Evolutionary conservation across 2,888 invertebrate species (phyloP).

Genomic region (Balanococcus diminutus): DNA sequence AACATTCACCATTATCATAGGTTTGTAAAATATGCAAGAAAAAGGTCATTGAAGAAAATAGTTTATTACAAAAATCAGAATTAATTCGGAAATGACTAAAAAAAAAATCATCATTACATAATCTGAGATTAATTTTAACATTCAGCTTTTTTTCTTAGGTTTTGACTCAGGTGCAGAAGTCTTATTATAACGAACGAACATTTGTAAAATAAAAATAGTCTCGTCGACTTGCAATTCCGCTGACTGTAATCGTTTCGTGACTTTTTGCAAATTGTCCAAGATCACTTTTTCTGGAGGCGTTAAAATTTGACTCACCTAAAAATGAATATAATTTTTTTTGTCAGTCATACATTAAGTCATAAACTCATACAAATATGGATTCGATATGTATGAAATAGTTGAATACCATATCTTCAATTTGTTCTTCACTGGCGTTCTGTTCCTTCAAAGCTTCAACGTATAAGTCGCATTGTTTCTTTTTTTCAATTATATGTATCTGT

Average conservation of each 20-base stretch:
- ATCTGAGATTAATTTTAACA: too few species aligned
- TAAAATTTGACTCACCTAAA: not conserved
- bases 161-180: not conserved
- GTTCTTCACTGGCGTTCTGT: slow-evolving; percentile 12
- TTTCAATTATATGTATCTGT: slow-evolving; percentile 24
- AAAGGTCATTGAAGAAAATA: too few species aligned
- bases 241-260: not conserved
- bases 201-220: slow-evolving; percentile 31
- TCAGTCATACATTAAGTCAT: not conserved
- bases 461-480: not conserved
- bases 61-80: too few species aligned
- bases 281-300: slow-evolving; percentile 8
- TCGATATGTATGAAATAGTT: too few species aligned
- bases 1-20: too few species aligned
- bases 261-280: not conserved
- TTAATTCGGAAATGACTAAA: too few species aligned
- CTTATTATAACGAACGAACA: not conserved
- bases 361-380: too few species aligned
- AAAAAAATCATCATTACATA: too few species aligned
- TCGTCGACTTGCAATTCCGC: slow-evolving; percentile 17
- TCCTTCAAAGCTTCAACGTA: not conserved
- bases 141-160: slow-evolving; percentile 18
- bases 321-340: not conserved
- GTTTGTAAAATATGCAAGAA: too few species aligned
- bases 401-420: slow-evolving; percentile 18